Conservation (phyloP, 2,797 vertebrate genomes). For the Argyrosomus regius region DNA sequence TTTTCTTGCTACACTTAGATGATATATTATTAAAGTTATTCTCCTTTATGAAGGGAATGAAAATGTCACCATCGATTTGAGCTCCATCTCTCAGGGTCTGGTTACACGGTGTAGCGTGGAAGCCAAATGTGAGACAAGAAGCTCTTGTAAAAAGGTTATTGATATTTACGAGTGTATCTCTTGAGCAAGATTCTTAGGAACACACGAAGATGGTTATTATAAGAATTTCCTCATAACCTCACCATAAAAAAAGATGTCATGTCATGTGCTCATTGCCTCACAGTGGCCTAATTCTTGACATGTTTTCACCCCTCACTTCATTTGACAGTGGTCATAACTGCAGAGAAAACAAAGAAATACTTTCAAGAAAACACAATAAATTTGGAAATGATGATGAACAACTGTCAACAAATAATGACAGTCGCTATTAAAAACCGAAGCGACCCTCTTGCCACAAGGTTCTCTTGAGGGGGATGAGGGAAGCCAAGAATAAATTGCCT, state of each 20-base stretch:
- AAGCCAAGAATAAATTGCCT: conserved; percentile 87
- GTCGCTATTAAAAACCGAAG: conserved; percentile 73
- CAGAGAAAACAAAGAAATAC: conserved; percentile 66
- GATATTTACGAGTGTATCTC: conserved; percentile 34
- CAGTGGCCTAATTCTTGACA: conserved; percentile 58
- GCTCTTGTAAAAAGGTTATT: conserved; percentile 22
- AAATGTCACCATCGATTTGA: conserved; percentile 57
- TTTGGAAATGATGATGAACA: conserved; percentile 74
- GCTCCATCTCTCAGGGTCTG: conserved; percentile 33
- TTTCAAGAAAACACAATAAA: conserved; percentile 64
- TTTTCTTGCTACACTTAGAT: conserved; percentile 23
- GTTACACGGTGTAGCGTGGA: conserved; percentile 18
- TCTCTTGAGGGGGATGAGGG: conserved; percentile 59
- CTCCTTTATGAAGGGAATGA: conserved; percentile 47
- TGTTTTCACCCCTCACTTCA: conserved; percentile 72
- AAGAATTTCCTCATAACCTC: conserved; percentile 33
- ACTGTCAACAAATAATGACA: conserved; percentile 85
- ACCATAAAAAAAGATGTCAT: conserved; percentile 26
- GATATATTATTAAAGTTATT: conserved; percentile 39
- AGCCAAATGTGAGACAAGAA: conserved; percentile 45
- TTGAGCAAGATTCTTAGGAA: conserved; percentile 19
- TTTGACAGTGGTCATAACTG: conserved; percentile 67
- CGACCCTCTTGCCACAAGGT: conserved; percentile 66
- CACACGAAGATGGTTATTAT: conserved; percentile 12
- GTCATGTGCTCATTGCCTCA: conserved; percentile 45